Evolutionary conservation across 2,797 vertebrate species (phyloP).

Genomic region (Galago senegalensis): DNA sequence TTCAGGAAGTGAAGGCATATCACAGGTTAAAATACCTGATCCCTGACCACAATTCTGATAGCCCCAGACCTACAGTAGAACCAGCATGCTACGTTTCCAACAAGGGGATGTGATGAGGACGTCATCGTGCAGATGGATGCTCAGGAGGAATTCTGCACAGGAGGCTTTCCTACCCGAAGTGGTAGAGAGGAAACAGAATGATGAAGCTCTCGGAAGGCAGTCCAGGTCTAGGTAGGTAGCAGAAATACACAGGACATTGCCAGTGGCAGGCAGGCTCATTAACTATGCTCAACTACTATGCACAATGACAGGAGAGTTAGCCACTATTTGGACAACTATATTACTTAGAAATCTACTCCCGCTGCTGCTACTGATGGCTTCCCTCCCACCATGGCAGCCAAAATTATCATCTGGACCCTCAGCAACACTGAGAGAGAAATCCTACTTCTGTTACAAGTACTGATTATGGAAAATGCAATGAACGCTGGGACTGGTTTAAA

Average conservation of each 20-base stretch:
- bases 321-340: conserved; percentile 40
- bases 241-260: conserved; percentile 28
- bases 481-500: background rate
- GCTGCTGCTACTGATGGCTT: conserved; percentile 25
- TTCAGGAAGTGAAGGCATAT: background rate
- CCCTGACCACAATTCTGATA: background rate
- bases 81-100: background rate
- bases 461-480: background rate
- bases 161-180: background rate
- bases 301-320: background rate
- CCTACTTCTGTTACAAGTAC: conserved; percentile 41
- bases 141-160: background rate
- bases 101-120: background rate
- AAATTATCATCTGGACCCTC: conserved; percentile 72
- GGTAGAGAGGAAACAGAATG: background rate
- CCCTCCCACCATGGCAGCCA: conserved; percentile 38
- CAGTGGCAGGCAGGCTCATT: background rate
- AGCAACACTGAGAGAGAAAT: conserved; percentile 40
- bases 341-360: conserved; percentile 61
- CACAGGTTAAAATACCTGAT: conserved; percentile 21
- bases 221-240: background rate
- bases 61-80: conserved; percentile 1
- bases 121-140: background rate
- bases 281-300: background rate
- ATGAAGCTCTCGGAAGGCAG: background rate